phyloP scores from a whole-genome alignment of 2,113 vertebrate species.

The Xiphias gladius region DNA sequence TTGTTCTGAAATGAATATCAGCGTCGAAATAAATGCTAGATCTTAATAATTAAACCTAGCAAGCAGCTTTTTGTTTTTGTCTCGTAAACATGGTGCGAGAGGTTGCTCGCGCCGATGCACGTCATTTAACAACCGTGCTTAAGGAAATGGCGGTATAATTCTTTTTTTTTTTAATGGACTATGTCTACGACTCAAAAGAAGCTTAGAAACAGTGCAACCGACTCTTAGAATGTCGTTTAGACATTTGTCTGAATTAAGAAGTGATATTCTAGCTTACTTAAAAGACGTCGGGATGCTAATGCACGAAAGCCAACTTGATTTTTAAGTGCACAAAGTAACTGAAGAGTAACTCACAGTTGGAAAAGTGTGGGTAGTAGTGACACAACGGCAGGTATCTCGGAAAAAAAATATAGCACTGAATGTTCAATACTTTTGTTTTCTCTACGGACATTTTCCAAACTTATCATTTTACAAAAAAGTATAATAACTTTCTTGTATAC shows the following conservation, averaged over 20 bases:
- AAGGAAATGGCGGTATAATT: background rate
- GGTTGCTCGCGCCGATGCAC: background rate
- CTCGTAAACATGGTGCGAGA: background rate
- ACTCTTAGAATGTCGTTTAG: background rate
- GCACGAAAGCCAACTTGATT: background rate
- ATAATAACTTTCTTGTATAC: no score
- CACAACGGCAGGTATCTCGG: no score
- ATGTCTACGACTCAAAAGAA: no score
- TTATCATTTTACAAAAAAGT: no score
- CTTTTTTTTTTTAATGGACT: no score
- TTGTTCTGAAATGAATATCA: background rate
- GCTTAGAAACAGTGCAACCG: background rate
- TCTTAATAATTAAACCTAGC: background rate
- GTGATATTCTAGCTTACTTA: background rate
- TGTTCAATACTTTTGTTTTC: no score
- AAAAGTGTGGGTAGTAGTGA: no score
- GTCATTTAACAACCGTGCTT: background rate
- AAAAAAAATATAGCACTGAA: no score
- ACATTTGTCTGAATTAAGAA: background rate
- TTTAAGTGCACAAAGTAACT: no score
- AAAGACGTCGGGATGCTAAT: background rate
- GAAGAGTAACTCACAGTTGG: no score
- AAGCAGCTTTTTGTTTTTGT: fast-evolving
- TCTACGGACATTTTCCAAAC: no score
- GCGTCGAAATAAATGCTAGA: background rate